A percentile compares a stretch with the other conserved stretches of the same genome.
phyloP scores from a whole-genome alignment of 2,888 invertebrate genomes.

The Parapristionchus giblindavisi region DNA sequence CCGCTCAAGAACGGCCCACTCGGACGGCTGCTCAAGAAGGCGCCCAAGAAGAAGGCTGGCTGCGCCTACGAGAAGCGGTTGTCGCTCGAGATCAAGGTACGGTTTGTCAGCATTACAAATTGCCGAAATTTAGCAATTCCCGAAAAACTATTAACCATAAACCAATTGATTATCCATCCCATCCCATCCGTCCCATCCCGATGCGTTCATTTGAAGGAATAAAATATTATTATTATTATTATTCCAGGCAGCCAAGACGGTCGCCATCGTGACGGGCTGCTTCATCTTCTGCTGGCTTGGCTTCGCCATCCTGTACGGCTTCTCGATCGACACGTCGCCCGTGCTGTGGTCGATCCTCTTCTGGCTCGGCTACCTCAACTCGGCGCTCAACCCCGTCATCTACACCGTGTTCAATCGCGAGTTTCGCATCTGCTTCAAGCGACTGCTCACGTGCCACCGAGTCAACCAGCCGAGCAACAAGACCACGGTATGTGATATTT shows the following conservation, averaged over 20 bases:
- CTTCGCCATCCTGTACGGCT: slow-evolving; percentile 78
- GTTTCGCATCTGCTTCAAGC: slow-evolving; percentile 68
- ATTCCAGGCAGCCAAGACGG: slow-evolving; percentile 56
- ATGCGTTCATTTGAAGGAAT: too few species aligned
- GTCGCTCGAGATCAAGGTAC: slow-evolving; percentile 67
- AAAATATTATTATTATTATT: background rate
- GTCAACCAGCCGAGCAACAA: slow-evolving; percentile 56
- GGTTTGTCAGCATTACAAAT: background rate
- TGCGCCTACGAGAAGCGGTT: slow-evolving; percentile 68
- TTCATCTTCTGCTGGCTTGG: slow-evolving; percentile 97
- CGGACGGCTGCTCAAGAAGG: slow-evolving; percentile 32
- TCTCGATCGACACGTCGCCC: slow-evolving; percentile 53
- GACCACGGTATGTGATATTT: slow-evolving; percentile 34
- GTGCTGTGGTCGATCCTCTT: slow-evolving; percentile 81
- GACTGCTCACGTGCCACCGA: slow-evolving; percentile 67
- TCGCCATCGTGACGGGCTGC: slow-evolving; percentile 90
- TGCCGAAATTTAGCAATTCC: background rate
- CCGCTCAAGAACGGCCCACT: slow-evolving; percentile 35
- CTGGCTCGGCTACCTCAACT: slow-evolving; percentile 97
- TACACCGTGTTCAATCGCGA: slow-evolving; percentile 68
- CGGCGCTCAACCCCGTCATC: slow-evolving; percentile 86
- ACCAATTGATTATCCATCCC: too few species aligned
- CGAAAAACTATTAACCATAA: too few species aligned
- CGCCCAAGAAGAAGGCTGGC: slow-evolving; percentile 54
- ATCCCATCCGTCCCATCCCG: too few species aligned